Percentiles rank a stretch among this genome's conserved stretches.
These are phyloP conservation scores for Aselliscus stoliczkanus DNA, from an alignment of 2,797 vertebrate species.

Conservation along the genomic window DNA sequence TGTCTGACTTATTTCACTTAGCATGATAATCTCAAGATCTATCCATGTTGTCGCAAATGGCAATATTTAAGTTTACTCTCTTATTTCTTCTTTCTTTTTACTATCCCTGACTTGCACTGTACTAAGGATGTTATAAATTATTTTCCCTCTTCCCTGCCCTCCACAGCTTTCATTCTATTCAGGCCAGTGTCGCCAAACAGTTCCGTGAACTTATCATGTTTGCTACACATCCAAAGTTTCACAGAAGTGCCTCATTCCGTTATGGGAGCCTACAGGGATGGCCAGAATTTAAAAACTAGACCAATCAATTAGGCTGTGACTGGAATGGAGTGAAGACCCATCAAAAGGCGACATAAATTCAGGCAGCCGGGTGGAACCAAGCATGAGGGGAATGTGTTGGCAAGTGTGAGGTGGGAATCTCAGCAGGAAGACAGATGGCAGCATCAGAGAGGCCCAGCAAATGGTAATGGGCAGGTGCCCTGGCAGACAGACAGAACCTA, in stretches of 20 bases:
- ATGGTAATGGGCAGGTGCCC: constrained; percentile 40
- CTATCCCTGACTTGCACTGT: neutral
- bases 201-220: neutral
- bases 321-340: constrained; percentile 59
- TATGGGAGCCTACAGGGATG: neutral
- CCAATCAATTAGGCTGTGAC: constrained; percentile 69
- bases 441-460: constrained; percentile 27
- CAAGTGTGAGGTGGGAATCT: constrained; percentile 35
- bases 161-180: neutral
- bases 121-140: neutral
- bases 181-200: neutral
- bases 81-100: neutral
- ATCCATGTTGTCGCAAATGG: too few species aligned
- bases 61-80: neutral
- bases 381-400: constrained; percentile 68
- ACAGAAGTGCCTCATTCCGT: neutral
- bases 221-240: neutral
- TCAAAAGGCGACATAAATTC: constrained; percentile 52
- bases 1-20: too few species aligned
- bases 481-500: constrained; percentile 30
- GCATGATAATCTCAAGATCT: too few species aligned
- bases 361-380: constrained; percentile 56
- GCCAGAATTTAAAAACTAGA: constrained; percentile 52
- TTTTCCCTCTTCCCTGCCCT: neutral
- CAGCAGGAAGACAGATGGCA: constrained; percentile 61